Evolutionary conservation across 2,797 vertebrate species (phyloP).

Genomic region (Crossoptilon crossoptilon): DNA sequence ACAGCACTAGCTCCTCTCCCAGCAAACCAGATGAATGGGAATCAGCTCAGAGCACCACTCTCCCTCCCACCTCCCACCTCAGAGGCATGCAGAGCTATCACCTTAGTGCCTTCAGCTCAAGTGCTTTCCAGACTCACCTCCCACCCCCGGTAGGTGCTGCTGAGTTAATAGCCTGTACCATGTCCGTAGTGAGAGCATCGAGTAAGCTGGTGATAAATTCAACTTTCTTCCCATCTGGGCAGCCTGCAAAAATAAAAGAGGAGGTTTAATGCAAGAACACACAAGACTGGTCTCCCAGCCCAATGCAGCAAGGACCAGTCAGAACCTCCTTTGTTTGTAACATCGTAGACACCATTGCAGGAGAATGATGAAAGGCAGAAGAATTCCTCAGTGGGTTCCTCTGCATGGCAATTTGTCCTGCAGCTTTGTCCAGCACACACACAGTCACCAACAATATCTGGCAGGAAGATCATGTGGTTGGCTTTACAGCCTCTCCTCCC

Average conservation of each 20-base stretch:
- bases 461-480: slow-evolving; percentile 16
- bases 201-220: slow-evolving; percentile 98
- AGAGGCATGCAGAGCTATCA: neutral
- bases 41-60: neutral
- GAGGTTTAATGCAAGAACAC: slow-evolving; percentile 9
- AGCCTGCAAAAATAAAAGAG: slow-evolving; percentile 84
- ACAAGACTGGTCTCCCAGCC: neutral
- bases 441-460: slow-evolving; percentile 48
- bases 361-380: neutral
- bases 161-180: slow-evolving; percentile 99
- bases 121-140: slow-evolving; percentile 87
- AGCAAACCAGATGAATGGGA: neutral
- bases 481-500: slow-evolving; percentile 35
- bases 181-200: slow-evolving; percentile 98
- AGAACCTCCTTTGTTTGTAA: slow-evolving; percentile 4
- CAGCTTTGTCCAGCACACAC: slow-evolving; percentile 39
- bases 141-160: slow-evolving; percentile 94
- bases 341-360: neutral
- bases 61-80: neutral
- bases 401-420: neutral
- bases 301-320: neutral
- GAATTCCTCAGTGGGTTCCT: slow-evolving; percentile 32
- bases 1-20: neutral
- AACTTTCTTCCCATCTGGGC: slow-evolving; percentile 95
- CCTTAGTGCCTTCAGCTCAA: neutral